Conservation (phyloP, 2,888 invertebrate genomes). For the Phengaris alcon region DNA sequence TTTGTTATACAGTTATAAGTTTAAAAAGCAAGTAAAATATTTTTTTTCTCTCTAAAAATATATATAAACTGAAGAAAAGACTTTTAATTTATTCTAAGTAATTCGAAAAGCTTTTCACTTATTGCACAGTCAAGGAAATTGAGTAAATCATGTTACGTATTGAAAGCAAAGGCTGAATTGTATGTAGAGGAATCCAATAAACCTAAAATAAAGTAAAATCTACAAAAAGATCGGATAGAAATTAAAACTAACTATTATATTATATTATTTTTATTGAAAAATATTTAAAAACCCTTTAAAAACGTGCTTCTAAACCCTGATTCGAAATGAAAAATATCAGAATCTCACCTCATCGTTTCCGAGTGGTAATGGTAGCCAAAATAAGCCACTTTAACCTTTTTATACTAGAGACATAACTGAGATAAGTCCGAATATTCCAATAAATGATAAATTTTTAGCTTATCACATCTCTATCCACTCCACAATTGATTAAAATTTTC, state of each 20-base stretch:
- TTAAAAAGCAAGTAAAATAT: too few species aligned
- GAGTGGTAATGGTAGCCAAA: background rate
- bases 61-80: background rate
- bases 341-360: slow-evolving; percentile 17
- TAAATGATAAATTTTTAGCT: background rate
- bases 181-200: background rate
- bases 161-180: background rate
- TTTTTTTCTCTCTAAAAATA: background rate
- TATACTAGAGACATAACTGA: slow-evolving; percentile 30
- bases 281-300: too few species aligned
- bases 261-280: too few species aligned
- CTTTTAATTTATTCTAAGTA: background rate
- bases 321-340: too few species aligned
- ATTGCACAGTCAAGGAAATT: background rate
- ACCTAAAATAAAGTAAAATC: background rate
- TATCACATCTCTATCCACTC: background rate
- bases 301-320: too few species aligned
- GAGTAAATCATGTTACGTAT: background rate
- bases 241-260: too few species aligned
- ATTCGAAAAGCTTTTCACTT: background rate
- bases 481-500: background rate
- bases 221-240: too few species aligned
- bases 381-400: slow-evolving; percentile 23
- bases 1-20: too few species aligned
- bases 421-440: slow-evolving; percentile 13